Percentiles rank a stretch among this genome's conserved stretches.
Evolutionary conservation across 2,888 invertebrate species (phyloP).

Genomic region (Muscina levida): DNA sequence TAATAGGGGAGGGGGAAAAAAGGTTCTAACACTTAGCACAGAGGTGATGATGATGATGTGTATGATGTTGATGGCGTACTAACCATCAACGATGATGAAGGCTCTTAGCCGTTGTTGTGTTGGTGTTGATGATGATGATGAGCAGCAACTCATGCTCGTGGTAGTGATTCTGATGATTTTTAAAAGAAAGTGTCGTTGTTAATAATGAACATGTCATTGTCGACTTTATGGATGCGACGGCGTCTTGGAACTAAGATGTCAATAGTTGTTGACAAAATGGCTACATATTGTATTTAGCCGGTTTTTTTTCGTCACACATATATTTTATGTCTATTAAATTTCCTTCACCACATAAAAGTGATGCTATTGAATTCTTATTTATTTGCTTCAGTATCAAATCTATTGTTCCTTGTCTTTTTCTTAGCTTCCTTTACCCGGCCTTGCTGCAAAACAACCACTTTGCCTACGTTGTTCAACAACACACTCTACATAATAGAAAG

Average conservation of each 20-base stretch:
- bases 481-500: background rate
- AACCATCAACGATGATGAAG: no score
- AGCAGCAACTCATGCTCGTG: background rate
- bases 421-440: background rate
- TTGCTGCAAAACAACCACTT: background rate
- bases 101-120: no score
- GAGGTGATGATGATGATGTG: background rate
- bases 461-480: background rate
- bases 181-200: background rate
- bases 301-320: no score
- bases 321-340: background rate
- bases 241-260: background rate
- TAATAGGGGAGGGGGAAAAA: no score
- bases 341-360: background rate
- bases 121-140: background rate
- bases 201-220: background rate
- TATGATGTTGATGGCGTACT: background rate
- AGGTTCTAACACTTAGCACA: no score
- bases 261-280: slow-evolving; percentile 6
- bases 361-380: background rate
- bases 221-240: background rate
- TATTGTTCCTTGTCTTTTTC: background rate
- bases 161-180: background rate
- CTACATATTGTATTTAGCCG: background rate
- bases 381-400: background rate